Conservation (phyloP, 2,888 invertebrate genomes). For the Cantharis rufa region DNA sequence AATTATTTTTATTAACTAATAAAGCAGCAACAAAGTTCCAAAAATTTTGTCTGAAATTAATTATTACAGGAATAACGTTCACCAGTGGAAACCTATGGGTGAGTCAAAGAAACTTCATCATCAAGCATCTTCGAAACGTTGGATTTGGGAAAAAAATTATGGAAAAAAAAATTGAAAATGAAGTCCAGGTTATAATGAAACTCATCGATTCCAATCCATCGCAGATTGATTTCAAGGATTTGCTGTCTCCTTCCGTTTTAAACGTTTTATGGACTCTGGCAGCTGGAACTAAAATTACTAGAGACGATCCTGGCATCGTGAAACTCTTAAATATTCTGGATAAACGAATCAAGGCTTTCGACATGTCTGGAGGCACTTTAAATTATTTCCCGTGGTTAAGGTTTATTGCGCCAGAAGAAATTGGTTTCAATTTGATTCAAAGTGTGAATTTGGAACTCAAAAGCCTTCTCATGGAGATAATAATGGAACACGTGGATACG, state of each 20-base stretch:
- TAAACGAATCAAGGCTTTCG: conserved; percentile 59
- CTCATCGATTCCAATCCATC: conserved; percentile 29
- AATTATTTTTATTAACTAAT: not conserved
- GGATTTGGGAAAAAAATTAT: conserved; percentile 61
- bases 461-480: conserved; percentile 61
- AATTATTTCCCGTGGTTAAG: conserved; percentile 67
- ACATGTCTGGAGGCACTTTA: conserved; percentile 51
- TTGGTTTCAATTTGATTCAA: conserved; percentile 64
- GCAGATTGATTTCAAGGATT: conserved; percentile 42
- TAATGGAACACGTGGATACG: conserved; percentile 60
- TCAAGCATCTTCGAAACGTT: conserved; percentile 57
- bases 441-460: conserved; percentile 62
- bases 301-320: conserved; percentile 55
- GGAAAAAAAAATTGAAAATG: conserved; percentile 56
- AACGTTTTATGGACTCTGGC: conserved; percentile 69
- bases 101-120: conserved; percentile 59
- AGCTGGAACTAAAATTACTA: conserved; percentile 57
- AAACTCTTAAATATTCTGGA: conserved; percentile 57
- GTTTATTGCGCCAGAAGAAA: conserved; percentile 62
- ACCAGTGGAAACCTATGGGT: conserved; percentile 62
- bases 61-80: conserved; percentile 60
- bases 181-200: conserved; percentile 53
- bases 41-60: no score
- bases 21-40: no score
- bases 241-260: conserved; percentile 63